Evolutionary conservation across 2,113 vertebrate species (phyloP).

Genomic region (Aythya baeri): DNA sequence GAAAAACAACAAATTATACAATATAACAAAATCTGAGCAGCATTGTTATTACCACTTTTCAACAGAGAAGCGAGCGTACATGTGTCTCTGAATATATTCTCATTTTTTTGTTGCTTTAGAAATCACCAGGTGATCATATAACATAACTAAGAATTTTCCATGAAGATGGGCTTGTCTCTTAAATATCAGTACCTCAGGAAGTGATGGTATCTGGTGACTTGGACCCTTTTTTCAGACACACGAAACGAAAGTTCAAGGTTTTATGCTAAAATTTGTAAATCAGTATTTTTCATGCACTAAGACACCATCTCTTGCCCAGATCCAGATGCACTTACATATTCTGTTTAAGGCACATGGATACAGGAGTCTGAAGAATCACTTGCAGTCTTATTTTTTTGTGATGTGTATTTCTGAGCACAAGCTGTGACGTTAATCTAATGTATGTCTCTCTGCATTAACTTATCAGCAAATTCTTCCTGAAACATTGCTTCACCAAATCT

Average conservation of each 20-base stretch:
- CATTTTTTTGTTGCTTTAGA: neutral
- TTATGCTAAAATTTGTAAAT: neutral
- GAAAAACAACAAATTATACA: neutral
- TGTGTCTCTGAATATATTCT: neutral
- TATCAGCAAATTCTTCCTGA: slow-evolving; percentile 39
- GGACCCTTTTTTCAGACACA: neutral
- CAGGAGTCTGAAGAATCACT: slow-evolving; percentile 14
- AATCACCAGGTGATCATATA: neutral
- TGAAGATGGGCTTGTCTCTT: neutral
- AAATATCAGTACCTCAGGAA: neutral
- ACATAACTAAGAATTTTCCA: neutral
- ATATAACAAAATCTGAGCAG: neutral
- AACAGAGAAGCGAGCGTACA: rapidly evolving
- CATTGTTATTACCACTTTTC: neutral
- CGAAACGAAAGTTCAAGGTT: neutral
- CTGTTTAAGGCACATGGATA: neutral
- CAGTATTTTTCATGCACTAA: neutral
- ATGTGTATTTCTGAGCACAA: slow-evolving; percentile 53
- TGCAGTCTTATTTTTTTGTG: slow-evolving; percentile 32
- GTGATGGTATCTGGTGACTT: neutral
- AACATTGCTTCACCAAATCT: slow-evolving; percentile 9
- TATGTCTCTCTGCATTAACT: slow-evolving; percentile 34
- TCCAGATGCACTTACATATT: neutral
- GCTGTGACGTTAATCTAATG: slow-evolving; percentile 61
- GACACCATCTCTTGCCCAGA: neutral